These are phyloP conservation scores for Sesamia nonagrioides DNA, from an alignment of 1,140 invertebrate genomes.

Conservation along the genomic window DNA sequence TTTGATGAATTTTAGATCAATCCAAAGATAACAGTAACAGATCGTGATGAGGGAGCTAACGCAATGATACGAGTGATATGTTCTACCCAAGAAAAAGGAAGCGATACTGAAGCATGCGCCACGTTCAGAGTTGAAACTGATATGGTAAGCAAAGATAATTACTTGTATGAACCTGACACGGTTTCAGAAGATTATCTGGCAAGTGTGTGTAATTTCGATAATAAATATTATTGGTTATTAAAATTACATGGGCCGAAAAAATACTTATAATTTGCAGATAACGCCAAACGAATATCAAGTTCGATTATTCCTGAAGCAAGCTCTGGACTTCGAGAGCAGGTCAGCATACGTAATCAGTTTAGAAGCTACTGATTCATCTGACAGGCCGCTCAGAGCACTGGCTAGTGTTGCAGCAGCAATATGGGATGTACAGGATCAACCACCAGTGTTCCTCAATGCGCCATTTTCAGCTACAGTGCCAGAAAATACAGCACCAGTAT, in stretches of 20 bases:
- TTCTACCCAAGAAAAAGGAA: slow-evolving; percentile 84
- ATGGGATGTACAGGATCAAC: slow-evolving; percentile 94
- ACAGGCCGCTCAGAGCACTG: slow-evolving; percentile 89
- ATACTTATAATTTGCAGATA: slow-evolving; percentile 81
- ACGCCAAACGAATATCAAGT: slow-evolving; percentile 91
- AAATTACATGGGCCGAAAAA: too few species aligned
- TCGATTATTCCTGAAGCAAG: slow-evolving; percentile 89
- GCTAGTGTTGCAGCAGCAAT: slow-evolving; percentile 93
- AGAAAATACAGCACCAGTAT: slow-evolving; percentile 91
- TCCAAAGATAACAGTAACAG: slow-evolving; percentile 91
- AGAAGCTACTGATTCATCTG: slow-evolving; percentile 90
- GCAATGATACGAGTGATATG: slow-evolving; percentile 91
- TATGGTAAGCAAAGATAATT: slow-evolving; percentile 83
- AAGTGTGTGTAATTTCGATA: too few species aligned
- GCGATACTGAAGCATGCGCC: slow-evolving; percentile 90
- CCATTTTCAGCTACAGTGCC: slow-evolving; percentile 92
- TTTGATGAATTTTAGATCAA: slow-evolving; percentile 66
- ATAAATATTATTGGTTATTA: too few species aligned
- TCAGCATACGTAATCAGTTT: slow-evolving; percentile 92
- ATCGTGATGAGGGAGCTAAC: slow-evolving; percentile 93
- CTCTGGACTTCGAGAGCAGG: slow-evolving; percentile 92
- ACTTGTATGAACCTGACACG: neutral
- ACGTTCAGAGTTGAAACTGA: slow-evolving; percentile 90
- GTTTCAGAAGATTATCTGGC: too few species aligned
- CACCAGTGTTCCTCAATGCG: slow-evolving; percentile 92